Conservation (phyloP, 2,888 invertebrate species). For the Apamea anceps region DNA sequence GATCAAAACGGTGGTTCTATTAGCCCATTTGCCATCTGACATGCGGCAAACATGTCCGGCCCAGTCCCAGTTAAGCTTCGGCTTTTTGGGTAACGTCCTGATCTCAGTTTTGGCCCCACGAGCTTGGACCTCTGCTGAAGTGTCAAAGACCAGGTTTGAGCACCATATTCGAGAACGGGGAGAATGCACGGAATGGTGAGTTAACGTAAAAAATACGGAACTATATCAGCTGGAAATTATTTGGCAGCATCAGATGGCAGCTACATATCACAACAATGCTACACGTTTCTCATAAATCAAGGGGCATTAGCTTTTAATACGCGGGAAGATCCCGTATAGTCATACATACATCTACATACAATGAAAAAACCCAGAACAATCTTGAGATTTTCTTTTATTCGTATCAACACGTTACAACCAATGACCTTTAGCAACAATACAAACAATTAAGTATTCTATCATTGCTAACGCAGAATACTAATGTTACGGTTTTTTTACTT, state of each 20-base stretch:
- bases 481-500: constrained; percentile 53
- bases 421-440: constrained; percentile 53
- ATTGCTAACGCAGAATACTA: constrained; percentile 47
- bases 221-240: not conserved
- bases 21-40: no score
- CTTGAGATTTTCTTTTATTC: constrained; percentile 35
- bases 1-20: no score
- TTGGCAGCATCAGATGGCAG: not conserved
- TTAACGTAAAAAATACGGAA: not conserved
- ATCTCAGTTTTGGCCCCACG: no score
- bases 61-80: no score
- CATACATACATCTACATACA: constrained; percentile 28
- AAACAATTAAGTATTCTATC: constrained; percentile 27
- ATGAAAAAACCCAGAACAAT: constrained; percentile 21
- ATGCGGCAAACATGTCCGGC: no score
- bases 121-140: no score
- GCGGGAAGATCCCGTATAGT: not conserved
- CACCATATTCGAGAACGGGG: no score
- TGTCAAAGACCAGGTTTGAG: no score
- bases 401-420: constrained; percentile 1
- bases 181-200: not conserved
- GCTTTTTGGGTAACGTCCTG: no score
- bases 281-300: not conserved
- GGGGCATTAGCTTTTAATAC: not conserved
- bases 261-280: not conserved